A percentile compares a stretch with the other conserved stretches of the same genome.
Evolutionary conservation across 2,888 invertebrate species (phyloP).

Genomic region (Dasysyrphus albostriatus): DNA sequence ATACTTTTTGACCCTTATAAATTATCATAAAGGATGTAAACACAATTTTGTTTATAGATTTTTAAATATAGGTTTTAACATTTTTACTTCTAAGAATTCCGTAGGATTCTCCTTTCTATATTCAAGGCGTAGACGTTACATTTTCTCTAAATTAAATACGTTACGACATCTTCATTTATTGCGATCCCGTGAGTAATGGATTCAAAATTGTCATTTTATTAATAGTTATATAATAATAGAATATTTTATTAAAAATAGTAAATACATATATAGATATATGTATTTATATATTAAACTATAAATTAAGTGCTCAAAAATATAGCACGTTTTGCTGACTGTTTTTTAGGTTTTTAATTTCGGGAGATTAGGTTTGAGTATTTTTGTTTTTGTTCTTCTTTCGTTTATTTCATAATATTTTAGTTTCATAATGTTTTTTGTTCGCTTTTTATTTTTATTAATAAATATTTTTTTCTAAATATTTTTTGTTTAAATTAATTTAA

Average conservation of each 20-base stretch:
- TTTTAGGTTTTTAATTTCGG: conserved; percentile 24
- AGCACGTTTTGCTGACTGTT: conserved; percentile 62
- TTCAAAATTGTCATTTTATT: conserved; percentile 41
- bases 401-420: neutral
- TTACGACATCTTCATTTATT: conserved; percentile 45
- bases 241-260: conserved; percentile 59
- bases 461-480: conserved; percentile 16
- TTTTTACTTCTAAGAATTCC: neutral
- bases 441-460: conserved; percentile 8
- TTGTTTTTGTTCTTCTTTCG: conserved; percentile 1
- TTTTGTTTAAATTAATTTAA: conserved; percentile 5
- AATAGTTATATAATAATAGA: conserved; percentile 26
- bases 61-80: conserved; percentile 4
- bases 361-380: conserved; percentile 53
- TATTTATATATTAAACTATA: conserved; percentile 52
- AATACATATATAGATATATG: conserved; percentile 45
- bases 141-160: neutral
- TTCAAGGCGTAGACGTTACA: conserved; percentile 21
- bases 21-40: conserved; percentile 8
- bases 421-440: conserved; percentile 5
- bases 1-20: conserved; percentile 7
- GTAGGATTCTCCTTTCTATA: conserved; percentile 7
- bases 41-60: neutral
- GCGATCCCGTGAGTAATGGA: conserved; percentile 51
- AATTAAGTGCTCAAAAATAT: conserved; percentile 69